Evolutionary conservation across 2,797 vertebrate species (phyloP).

Genomic region (Enteromius mattozi): DNA sequence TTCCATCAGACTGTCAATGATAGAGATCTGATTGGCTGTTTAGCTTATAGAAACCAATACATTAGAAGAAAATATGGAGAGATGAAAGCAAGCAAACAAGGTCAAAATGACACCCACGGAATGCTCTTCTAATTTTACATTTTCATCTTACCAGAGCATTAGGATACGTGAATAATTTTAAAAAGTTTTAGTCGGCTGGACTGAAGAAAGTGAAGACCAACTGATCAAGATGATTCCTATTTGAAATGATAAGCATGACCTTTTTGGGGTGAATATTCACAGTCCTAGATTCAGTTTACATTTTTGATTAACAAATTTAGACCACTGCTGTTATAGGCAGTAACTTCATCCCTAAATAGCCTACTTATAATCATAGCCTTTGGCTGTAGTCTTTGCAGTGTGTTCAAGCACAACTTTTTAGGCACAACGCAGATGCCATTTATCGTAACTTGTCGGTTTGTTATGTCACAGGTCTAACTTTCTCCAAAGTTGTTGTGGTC

Average conservation of each 20-base stretch:
- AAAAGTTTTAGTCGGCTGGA: not conserved
- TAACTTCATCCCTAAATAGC: not conserved
- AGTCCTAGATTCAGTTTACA: not conserved
- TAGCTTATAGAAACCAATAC: not conserved
- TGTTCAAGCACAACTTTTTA: not conserved
- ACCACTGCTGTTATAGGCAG: not conserved
- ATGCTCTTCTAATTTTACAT: not conserved
- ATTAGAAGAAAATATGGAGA: not conserved
- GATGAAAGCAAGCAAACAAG: not conserved
- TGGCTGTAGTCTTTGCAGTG: not conserved
- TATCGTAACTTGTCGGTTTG: not conserved
- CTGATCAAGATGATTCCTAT: not conserved
- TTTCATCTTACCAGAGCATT: not conserved
- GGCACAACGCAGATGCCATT: not conserved
- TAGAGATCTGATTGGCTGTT: not conserved
- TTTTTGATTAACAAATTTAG: not conserved
- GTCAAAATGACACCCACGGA: not conserved
- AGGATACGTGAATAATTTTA: not conserved
- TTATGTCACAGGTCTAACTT: not conserved
- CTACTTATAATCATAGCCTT: not conserved
- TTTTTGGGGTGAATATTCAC: not conserved
- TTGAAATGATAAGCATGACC: not conserved
- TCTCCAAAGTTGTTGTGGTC: conserved; percentile 10
- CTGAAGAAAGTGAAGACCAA: not conserved
- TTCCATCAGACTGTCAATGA: not conserved